These are phyloP conservation scores for Macrostomum lignano DNA, from an alignment of 1,140 invertebrate genomes.

Conservation along the genomic window DNA sequence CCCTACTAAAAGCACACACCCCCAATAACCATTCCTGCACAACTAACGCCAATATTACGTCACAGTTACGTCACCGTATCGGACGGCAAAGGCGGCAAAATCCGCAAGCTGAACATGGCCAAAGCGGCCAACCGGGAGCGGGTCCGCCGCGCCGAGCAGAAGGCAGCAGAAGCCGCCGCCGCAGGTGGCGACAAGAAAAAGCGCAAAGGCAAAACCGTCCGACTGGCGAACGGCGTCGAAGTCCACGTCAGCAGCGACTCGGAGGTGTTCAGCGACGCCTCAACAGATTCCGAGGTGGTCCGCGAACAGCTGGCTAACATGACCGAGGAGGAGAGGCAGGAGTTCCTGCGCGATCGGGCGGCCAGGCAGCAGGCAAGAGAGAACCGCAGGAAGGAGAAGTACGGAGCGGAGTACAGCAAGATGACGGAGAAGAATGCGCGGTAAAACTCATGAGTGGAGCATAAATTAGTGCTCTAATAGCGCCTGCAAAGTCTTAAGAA, in stretches of 20 bases:
- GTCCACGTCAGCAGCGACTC: not conserved
- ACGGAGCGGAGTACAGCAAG: slow-evolving; percentile 23
- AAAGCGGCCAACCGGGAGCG: no score
- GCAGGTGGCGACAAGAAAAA: not conserved
- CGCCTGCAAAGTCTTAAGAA: no score
- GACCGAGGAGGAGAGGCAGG: slow-evolving; percentile 20
- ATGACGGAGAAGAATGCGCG: slow-evolving; percentile 18
- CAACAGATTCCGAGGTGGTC: slow-evolving; percentile 18
- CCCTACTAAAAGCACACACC: no score
- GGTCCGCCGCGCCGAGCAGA: no score
- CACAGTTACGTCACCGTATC: no score
- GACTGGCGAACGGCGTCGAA: not conserved
- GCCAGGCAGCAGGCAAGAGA: slow-evolving; percentile 15
- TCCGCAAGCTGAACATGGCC: no score
- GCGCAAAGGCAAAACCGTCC: not conserved
- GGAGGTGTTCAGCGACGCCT: slow-evolving; percentile 12
- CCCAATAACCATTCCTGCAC: no score
- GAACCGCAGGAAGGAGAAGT: slow-evolving; percentile 18
- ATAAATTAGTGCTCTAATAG: no score
- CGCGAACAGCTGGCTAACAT: slow-evolving; percentile 16
- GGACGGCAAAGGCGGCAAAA: no score
- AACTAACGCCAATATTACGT: no score
- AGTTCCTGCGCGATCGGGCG: slow-evolving; percentile 16
- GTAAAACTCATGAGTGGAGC: slow-evolving; percentile 11
- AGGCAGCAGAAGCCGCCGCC: not conserved